These are phyloP conservation scores for Arctocebus calabarensis DNA, from an alignment of 2,797 vertebrate species.

Conservation along the genomic window DNA sequence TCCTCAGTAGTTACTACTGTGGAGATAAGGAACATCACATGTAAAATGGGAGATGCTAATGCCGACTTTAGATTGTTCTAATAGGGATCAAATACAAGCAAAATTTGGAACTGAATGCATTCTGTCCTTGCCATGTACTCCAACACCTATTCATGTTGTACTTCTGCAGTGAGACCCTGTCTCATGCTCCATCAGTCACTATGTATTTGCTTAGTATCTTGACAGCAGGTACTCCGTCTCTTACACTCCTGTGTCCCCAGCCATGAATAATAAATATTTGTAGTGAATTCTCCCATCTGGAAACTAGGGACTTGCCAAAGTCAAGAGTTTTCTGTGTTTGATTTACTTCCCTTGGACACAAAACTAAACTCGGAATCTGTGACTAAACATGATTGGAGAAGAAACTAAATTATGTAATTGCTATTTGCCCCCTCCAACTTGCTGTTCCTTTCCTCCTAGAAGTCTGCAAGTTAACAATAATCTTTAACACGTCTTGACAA, in stretches of 20 bases:
- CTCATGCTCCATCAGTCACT: not conserved
- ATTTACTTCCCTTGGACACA: not conserved
- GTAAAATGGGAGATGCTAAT: not conserved
- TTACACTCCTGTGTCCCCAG: not conserved
- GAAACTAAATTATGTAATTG: not conserved
- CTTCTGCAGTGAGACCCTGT: not conserved
- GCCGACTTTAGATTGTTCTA: not conserved
- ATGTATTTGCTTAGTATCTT: not conserved
- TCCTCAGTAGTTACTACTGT: not conserved
- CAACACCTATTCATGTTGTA: not conserved
- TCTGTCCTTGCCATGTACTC: not conserved
- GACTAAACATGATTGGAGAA: not conserved
- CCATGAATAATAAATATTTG: not conserved
- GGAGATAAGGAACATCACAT: not conserved
- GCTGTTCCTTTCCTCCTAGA: not conserved
- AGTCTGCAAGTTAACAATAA: not conserved
- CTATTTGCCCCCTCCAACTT: not conserved
- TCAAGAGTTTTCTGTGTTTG: not conserved
- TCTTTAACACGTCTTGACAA: not conserved
- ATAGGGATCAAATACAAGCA: not conserved
- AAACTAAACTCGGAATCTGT: not conserved
- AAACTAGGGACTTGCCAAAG: not conserved
- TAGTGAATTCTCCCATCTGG: not conserved
- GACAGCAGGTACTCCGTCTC: not conserved
- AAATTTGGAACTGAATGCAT: not conserved